Evolutionary conservation across 2,113 vertebrate species (phyloP), one percentile per base, ranked within the genome.

Genomic region (Scalopus aquaticus): DNA sequence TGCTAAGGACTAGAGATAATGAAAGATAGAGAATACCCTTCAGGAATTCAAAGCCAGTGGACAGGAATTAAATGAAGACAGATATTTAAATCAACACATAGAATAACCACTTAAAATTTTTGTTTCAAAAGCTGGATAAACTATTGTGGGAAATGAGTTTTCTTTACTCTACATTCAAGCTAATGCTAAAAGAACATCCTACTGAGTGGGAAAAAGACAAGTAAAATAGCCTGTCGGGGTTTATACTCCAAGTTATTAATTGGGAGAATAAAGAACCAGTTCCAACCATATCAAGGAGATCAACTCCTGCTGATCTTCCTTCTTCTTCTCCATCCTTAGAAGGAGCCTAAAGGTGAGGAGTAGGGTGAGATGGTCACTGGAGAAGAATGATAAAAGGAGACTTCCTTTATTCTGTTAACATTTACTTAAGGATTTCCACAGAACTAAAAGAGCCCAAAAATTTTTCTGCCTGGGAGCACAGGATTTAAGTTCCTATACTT

Each of bases 401-500:
- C 26, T 5, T 54, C 44, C 17, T 88, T 67, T 16, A 44, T 76
- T 20, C 46, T 86, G 54, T 11, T 49, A 64, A 39, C 42, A 51
- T 42, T 77, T 32, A 54, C 86, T 28, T 73, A 51, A 20, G 32
- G 19, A 80, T 65, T 90, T 11, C 54, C 64, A 56, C 6, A 3
- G 46, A 16, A 76, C 32, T 54, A 37, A 70, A 92, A 90, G 26
- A 72, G 8, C 46, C 28, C 60, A 22, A 15, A 70, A 58, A 44
- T 37, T 44, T n/a, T 80, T 95, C 20, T 74, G 9, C 62, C 51
- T 90, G 32, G 17, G 37, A 89, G 35, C 17, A n/a, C 46, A 44
- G 70, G 65, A 74, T 92, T 96, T 78, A 92, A 79, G 76, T 60
- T 70, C 70, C 91, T 12, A 73, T 16, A 2, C 1, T n/a, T 81